Evolutionary conservation across 2,113 vertebrate species (phyloP), one percentile per base, ranked within the genome.

Genomic region (Phalacrocorax carbo): DNA sequence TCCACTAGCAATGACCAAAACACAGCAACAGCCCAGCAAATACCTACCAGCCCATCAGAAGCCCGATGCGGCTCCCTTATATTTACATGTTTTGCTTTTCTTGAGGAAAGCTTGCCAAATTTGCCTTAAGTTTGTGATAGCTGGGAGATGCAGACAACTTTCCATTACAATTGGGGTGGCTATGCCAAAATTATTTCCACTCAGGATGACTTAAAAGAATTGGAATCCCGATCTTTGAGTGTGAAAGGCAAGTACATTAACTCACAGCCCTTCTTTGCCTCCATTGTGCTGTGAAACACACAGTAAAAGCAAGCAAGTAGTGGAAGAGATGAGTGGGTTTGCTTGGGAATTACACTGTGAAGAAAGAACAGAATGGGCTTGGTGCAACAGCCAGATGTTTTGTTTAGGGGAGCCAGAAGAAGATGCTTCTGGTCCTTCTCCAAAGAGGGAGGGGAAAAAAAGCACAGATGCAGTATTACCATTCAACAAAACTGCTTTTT

Each of bases 181-280:
- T 60, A 66, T 86, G 93, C 96, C 92, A 96, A 88, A 90, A 76
- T 57, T 96, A 91, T 95, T 97, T 96, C 81, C 81, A 96, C 70
- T 91, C 66, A 32, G 69, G 80, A 94, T 97, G 94, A 97, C 93
- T 92, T 94, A 95, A 80, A 93, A 72, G 73, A 91, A 86, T 72
- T 94, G 96, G 97, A 97, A 97, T 97, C 91, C 92, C 92, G 54
- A 75, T 91, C 42, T 94, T 86, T 70, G 78, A 94, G 71, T 94
- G 90, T 93, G 88, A 96, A 95, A 96, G 71, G 80, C 75, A 40
- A 51, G 77, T 60, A 58, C 64, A 64, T 96, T 92, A 96, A 94
- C 88, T 95, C 81, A 88, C 13, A 66, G 86, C 61, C 91, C 77
- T 75, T 84, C 82, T 84, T 90, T 91, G 57, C 95, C 90, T 96